These are phyloP conservation scores for Oncorhynchus mykiss DNA, from an alignment of 2,113 vertebrate species.

Conservation along the genomic window DNA sequence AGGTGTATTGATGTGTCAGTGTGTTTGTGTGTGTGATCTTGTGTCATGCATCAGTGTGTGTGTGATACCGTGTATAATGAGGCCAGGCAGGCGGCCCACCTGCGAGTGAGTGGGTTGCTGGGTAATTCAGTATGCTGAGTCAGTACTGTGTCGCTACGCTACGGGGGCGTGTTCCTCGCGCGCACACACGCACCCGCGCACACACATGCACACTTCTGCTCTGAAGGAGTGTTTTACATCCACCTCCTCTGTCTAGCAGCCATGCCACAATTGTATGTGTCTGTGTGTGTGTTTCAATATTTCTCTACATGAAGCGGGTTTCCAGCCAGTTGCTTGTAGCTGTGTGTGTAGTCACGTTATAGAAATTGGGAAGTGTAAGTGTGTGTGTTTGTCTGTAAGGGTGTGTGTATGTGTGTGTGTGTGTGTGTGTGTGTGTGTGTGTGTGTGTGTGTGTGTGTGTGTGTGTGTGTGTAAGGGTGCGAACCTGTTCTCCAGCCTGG, in stretches of 20 bases:
- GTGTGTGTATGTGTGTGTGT: background rate
- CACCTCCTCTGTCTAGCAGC: background rate
- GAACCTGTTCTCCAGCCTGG: conserved; percentile 97
- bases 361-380: too few species aligned
- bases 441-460: background rate
- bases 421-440: background rate
- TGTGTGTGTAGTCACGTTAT: too few species aligned
- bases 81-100: background rate
- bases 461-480: conserved; percentile 13
- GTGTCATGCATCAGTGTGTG: background rate
- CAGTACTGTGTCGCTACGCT: background rate
- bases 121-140: conserved; percentile 2
- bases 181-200: too few species aligned
- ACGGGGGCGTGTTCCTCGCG: background rate
- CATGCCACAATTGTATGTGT: background rate
- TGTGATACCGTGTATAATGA: background rate
- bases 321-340: too few species aligned
- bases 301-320: too few species aligned
- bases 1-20: background rate
- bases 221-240: background rate
- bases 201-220: background rate
- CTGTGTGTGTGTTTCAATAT: background rate
- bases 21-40: background rate
- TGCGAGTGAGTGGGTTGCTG: background rate
- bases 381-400: too few species aligned